These are phyloP conservation scores for Cyclophora punctaria DNA, from an alignment of 2,888 invertebrate genomes.

Conservation along the genomic window DNA sequence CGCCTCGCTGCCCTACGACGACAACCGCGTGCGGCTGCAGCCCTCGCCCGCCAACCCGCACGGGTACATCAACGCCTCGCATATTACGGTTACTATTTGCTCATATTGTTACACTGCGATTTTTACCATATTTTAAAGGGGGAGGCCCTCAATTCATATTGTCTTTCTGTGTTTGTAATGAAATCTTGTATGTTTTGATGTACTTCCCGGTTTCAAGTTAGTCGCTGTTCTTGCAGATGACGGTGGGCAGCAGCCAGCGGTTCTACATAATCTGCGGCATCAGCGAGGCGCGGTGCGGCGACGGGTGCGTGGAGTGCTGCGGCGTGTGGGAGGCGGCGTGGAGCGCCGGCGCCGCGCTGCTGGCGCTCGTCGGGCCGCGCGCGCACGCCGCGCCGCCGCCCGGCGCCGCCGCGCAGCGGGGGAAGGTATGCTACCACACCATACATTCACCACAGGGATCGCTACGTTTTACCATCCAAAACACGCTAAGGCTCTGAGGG, in stretches of 20 bases:
- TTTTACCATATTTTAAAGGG: no score
- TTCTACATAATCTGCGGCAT: conserved; percentile 80
- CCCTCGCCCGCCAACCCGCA: conserved; percentile 87
- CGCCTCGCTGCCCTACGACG: conserved; percentile 89
- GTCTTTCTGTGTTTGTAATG: no score
- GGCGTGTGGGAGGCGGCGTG: conserved; percentile 94
- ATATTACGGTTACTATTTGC: conserved; percentile 80
- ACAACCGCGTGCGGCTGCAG: conserved; percentile 88
- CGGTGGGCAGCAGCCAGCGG: conserved; percentile 86
- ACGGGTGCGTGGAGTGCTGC: conserved; percentile 27
- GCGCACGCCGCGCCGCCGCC: conserved; percentile 75
- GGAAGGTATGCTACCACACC: no score
- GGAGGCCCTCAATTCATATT: background rate
- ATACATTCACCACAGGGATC: no score
- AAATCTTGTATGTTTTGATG: no score
- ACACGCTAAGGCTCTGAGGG: no score
- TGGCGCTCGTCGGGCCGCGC: conserved; percentile 74
- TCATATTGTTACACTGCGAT: no score
- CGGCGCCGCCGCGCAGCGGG: conserved; percentile 26
- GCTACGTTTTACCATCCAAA: no score
- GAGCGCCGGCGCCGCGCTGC: conserved; percentile 89
- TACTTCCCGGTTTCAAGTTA: no score
- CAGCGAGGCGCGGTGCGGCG: conserved; percentile 16
- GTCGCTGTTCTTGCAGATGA: conserved; percentile 75
- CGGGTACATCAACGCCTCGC: conserved; percentile 95